These are phyloP conservation scores for Drosophila meridiana DNA, from an alignment of 2,888 invertebrate species.

Conservation along the genomic window DNA sequence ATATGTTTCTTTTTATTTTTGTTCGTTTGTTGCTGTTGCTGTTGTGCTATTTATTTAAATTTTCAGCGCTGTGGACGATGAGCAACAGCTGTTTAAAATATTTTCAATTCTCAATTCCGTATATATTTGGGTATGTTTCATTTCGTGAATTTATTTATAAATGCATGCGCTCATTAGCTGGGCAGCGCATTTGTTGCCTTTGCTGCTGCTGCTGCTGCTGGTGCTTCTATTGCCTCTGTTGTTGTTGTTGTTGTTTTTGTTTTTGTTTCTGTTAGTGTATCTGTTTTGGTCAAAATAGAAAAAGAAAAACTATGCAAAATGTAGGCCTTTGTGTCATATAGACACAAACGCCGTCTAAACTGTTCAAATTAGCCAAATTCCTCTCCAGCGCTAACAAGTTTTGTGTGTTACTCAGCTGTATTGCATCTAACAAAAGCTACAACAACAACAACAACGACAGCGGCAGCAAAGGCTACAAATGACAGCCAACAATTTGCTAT, in stretches of 20 bases:
- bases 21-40: slow-evolving; percentile 40
- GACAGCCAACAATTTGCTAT: slow-evolving; percentile 60
- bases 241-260: slow-evolving; percentile 4
- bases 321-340: slow-evolving; percentile 75
- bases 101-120: slow-evolving; percentile 73
- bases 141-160: slow-evolving; percentile 75
- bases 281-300: slow-evolving; percentile 43
- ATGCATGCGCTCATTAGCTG: slow-evolving; percentile 77
- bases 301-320: slow-evolving; percentile 25
- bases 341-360: slow-evolving; percentile 38
- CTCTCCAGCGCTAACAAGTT: slow-evolving; percentile 26
- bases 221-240: slow-evolving; percentile 18
- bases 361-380: slow-evolving; percentile 35
- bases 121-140: slow-evolving; percentile 78
- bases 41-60: slow-evolving; percentile 64
- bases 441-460: slow-evolving; percentile 20
- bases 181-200: slow-evolving; percentile 20
- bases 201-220: slow-evolving; percentile 19
- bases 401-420: slow-evolving; percentile 10
- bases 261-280: slow-evolving; percentile 13
- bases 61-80: slow-evolving; percentile 65
- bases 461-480: slow-evolving; percentile 24
- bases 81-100: slow-evolving; percentile 80
- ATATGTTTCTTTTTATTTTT: slow-evolving; percentile 37
- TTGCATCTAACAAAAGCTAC: slow-evolving; percentile 26